A percentile compares a stretch with the other conserved stretches of the same genome.
Conservation (phyloP, 2,888 invertebrate species). For the Nudaria mundana region DNA sequence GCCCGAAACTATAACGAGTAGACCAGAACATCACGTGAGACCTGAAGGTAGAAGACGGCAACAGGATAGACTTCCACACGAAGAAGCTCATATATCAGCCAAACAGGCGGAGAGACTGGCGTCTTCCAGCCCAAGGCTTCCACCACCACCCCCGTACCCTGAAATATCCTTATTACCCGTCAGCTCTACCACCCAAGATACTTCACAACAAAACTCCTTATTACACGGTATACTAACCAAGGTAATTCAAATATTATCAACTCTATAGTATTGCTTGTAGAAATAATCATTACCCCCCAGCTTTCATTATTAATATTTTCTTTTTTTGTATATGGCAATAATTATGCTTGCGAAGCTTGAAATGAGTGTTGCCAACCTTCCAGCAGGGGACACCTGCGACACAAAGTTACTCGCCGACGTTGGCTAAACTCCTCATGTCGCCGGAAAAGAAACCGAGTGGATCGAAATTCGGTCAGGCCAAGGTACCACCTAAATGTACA, state of each 20-base stretch:
- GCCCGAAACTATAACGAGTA: slow-evolving; percentile 49
- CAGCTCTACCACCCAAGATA: slow-evolving; percentile 58
- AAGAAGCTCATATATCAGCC: slow-evolving; percentile 44
- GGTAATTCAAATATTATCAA: slow-evolving; percentile 47
- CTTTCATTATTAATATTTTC: slow-evolving; percentile 36
- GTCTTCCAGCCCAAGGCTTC: slow-evolving; percentile 66
- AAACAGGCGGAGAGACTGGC: slow-evolving; percentile 59
- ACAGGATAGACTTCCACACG: slow-evolving; percentile 42
- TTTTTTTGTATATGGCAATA: slow-evolving; percentile 39
- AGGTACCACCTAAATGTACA: slow-evolving; percentile 68
- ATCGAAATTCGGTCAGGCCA: slow-evolving; percentile 77
- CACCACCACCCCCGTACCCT: slow-evolving; percentile 86
- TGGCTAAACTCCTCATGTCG: slow-evolving; percentile 89
- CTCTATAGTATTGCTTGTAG: slow-evolving; percentile 27
- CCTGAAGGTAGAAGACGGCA: slow-evolving; percentile 49
- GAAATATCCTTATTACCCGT: slow-evolving; percentile 91
- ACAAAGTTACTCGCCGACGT: slow-evolving; percentile 88
- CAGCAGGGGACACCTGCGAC: slow-evolving; percentile 80
- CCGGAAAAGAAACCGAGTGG: slow-evolving; percentile 76
- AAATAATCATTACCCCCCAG: slow-evolving; percentile 36
- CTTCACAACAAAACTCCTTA: slow-evolving; percentile 82
- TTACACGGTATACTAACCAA: slow-evolving; percentile 90
- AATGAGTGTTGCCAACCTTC: slow-evolving; percentile 78
- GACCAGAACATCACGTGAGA: slow-evolving; percentile 58
- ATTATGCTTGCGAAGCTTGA: slow-evolving; percentile 56